Percentiles rank a stretch among this genome's conserved stretches.
phyloP scores from a whole-genome alignment of 2,888 invertebrate species.

The Hydrotaea diabolus region DNA sequence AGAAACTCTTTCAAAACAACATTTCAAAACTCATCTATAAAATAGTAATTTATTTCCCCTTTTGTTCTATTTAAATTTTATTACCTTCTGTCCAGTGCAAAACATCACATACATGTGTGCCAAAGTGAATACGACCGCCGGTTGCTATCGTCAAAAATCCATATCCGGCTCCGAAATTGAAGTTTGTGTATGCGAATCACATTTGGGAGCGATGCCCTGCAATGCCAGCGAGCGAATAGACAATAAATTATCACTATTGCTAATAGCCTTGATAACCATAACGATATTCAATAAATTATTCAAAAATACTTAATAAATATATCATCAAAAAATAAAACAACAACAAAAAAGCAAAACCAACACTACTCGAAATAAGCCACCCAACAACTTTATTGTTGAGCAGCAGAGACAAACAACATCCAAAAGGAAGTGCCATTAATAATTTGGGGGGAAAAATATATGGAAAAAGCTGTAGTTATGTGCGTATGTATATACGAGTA shows the following conservation, averaged over 20 bases:
- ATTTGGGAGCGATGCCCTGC: conserved; percentile 80
- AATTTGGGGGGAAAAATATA: conserved; percentile 37
- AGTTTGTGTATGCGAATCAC: conserved; percentile 82
- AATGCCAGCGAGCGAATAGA: conserved; percentile 73
- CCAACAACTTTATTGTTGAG: conserved; percentile 27
- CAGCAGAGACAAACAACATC: not conserved
- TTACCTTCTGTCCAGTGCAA: conserved; percentile 81
- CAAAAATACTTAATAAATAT: conserved; percentile 56
- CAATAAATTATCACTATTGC: conserved; percentile 61
- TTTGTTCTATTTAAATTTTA: not conserved
- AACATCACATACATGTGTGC: conserved; percentile 88
- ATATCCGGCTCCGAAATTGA: conserved; percentile 81
- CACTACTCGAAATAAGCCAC: not conserved
- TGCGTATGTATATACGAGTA: not conserved
- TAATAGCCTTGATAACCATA: conserved; percentile 62
- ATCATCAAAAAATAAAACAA: conserved; percentile 33
- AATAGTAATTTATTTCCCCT: conserved; percentile 21
- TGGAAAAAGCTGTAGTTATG: not conserved
- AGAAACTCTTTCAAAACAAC: no score
- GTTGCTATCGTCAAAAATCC: conserved; percentile 83
- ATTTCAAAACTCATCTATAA: not conserved
- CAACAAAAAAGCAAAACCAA: not conserved
- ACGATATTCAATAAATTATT: conserved; percentile 64
- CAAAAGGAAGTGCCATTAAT: conserved; percentile 62
- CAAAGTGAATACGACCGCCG: conserved; percentile 83